phyloP scores from a whole-genome alignment of 2,797 vertebrate species.

The Falco naumanni region DNA sequence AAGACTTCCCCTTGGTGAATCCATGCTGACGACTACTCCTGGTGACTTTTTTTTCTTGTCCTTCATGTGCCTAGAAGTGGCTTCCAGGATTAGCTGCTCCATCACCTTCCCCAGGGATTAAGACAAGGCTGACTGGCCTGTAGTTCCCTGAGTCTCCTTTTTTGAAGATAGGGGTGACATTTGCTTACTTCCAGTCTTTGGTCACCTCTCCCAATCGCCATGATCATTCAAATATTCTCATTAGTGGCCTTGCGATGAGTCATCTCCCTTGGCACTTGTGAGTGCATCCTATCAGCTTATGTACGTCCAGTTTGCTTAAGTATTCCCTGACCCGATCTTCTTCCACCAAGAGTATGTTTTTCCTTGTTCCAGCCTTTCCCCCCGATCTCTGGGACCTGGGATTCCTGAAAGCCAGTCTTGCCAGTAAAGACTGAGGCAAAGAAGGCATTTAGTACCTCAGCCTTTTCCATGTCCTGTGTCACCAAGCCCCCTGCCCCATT shows the following conservation, averaged over 20 bases:
- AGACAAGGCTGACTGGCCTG: background rate
- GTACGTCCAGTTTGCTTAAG: background rate
- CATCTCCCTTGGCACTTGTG: background rate
- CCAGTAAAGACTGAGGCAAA: too few relatives aligned
- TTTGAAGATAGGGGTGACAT: background rate
- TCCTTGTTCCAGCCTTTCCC: background rate
- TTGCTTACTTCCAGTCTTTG: background rate
- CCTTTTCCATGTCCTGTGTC: too few relatives aligned
- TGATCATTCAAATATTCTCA: background rate
- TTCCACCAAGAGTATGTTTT: background rate
- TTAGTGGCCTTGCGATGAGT: background rate
- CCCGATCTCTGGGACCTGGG: background rate
- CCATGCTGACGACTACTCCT: background rate
- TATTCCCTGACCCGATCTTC: background rate
- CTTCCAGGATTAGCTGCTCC: background rate
- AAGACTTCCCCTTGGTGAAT: background rate
- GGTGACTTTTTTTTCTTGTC: background rate
- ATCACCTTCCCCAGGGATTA: background rate
- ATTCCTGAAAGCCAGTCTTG: background rate
- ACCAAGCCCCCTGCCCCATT: too few relatives aligned
- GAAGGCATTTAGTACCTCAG: too few relatives aligned
- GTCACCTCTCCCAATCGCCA: background rate
- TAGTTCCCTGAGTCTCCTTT: background rate
- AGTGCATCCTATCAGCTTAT: background rate
- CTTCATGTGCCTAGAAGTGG: background rate